Evolutionary conservation across 2,888 invertebrate genomes (phyloP), one percentile per base, ranked within the genome.

Genomic region (Plebejus melissa): DNA sequence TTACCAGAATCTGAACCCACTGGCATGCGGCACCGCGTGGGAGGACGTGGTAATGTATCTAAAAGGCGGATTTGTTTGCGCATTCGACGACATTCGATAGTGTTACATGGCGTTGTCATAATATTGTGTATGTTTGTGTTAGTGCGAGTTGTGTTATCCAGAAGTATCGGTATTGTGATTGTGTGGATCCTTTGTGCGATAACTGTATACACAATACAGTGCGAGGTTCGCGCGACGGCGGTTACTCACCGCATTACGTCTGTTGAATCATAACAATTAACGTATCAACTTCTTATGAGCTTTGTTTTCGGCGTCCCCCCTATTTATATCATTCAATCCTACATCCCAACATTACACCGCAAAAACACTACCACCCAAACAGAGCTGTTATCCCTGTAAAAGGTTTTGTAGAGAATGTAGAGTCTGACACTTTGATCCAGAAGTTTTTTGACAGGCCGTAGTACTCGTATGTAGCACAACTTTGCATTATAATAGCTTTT

Each of bases 221-320:
- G 16, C 13, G 28, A 13, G 4, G 65, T 65, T 13, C 65, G 32
- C 65, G 32, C 65, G 65, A 1, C 65, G 32, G 32, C 65, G 65
- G 65, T 65, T 65, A 65, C 32, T 65, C 65, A 65, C 65, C 65
- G 65, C 13, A 22, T 65, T 65, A 65, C 60, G 60, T 60, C 60
- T 60, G 58, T 28, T 60, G 32, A 65, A 65, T 65, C 65, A 65
- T 32, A 65, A 60, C 60, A 60, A 60, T 60, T 28, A 22, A 28
- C 11, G 11, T 60, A 60, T 28, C 60, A 9, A 60, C 28, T 11
- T 60, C 60, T 28, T 22, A 60, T 7, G 60, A 60, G 28, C 60
- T 60, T 28, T 58, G 58, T 22, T 7, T 58, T 28, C 28, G 28
- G 60, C 22, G 5, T 58, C 22, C 22, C 3, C 3, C 28, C 60